Evolutionary conservation across 2,113 vertebrate species (phyloP), one percentile per base, ranked within the genome.

Genomic region (Neotragus moschatus): DNA sequence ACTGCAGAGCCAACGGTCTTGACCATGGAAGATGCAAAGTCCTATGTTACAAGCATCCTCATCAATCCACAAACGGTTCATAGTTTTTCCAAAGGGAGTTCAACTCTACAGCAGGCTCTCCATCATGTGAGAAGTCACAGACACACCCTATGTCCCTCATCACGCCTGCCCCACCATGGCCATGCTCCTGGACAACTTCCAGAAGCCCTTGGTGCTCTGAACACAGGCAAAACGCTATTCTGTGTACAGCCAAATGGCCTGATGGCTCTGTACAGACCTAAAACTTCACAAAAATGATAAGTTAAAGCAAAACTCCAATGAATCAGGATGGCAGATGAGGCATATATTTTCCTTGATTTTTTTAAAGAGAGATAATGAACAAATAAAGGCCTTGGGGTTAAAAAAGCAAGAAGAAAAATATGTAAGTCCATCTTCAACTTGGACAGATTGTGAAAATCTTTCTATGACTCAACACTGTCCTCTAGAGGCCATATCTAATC

Each of bases 391-490:
- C 51, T 70, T 47, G 11, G 61, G 36, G 33, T 89, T 97, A 51
- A 45, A 91, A 94, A 82, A 30, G 53, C 43, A 30, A 60, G 56
- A 58, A 75, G 36, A 73, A 92, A 85, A 92, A 43, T n/a, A 58
- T 53, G 5, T 66, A 60, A 92, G 79, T 58, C 49, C 56, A 73
- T 70, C 70, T 94, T 93, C 23, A 91, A 63, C 28, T 61, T 88
- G 55, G 6, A n/a, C 84, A 88, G 82, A 49, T 1, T 39, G n/a
- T 0, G 73, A 84, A 77, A 39, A 21, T 58, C 94, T 98, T 94
- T 88, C 98, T 61, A 9, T 96, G 97, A 98, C 91, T 96, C 98
- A 98, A 98, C 88, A 98, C 97, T 98, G 98, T 95, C 98, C 99
- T 98, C 98, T 98, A 98, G 98, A 98, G 98, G 98, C 94, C 86